Conservation (phyloP, 2,888 invertebrate genomes). For the Sycophila texana region DNA sequence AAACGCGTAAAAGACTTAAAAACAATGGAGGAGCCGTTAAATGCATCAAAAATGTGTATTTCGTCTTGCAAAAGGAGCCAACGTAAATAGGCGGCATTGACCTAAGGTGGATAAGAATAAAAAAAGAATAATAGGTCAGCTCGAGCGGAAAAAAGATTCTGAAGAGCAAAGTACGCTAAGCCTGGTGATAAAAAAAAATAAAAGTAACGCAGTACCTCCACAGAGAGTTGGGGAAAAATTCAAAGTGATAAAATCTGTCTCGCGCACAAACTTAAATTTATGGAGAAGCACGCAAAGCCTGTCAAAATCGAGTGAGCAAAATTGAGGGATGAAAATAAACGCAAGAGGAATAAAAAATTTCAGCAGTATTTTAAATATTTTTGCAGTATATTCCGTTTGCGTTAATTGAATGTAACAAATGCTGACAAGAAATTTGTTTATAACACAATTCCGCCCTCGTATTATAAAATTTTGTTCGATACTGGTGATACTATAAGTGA, state of each 20-base stretch:
- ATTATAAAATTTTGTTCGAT: too few relatives aligned
- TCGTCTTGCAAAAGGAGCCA: neutral
- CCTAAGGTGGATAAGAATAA: constrained; percentile 19
- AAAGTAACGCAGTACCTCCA: neutral
- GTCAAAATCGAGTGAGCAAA: too few relatives aligned
- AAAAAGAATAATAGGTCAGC: constrained; percentile 33
- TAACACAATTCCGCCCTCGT: too few relatives aligned
- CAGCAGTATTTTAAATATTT: too few relatives aligned
- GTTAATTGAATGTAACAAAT: neutral
- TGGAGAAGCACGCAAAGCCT: neutral
- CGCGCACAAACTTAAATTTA: neutral
- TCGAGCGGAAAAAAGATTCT: neutral
- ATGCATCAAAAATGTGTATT: neutral
- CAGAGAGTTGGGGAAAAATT: neutral
- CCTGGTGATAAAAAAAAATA: constrained; percentile 25
- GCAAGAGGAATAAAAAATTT: neutral
- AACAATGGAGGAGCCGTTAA: neutral
- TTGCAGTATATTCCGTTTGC: neutral
- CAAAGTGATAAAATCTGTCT: constrained; percentile 9
- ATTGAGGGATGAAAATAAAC: neutral
- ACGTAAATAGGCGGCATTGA: neutral
- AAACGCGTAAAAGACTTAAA: neutral
- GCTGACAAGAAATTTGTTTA: neutral
- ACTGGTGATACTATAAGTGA: too few relatives aligned
- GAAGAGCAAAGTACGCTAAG: neutral